Evolutionary conservation across 2,113 vertebrate species (phyloP).

Genomic region (Buteo buteo): DNA sequence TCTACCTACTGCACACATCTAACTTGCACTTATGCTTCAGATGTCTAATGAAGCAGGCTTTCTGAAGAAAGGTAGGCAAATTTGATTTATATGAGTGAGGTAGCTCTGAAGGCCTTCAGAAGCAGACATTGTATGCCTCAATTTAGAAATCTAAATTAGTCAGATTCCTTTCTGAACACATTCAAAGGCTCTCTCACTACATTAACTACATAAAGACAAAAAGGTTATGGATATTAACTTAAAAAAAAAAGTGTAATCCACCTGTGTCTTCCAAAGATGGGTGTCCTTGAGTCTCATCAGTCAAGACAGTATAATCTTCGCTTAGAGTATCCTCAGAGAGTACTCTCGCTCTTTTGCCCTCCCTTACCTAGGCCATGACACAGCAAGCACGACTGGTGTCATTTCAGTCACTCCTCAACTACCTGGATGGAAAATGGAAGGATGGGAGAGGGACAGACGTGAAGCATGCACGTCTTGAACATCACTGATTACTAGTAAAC

Average conservation of each 20-base stretch:
- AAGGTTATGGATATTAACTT: neutral
- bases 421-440: neutral
- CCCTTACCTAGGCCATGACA: neutral
- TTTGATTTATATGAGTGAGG: constrained; percentile 18
- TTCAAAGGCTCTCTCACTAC: constrained; percentile 22
- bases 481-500: neutral
- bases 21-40: neutral
- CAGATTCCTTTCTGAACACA: constrained; percentile 32
- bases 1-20: constrained; percentile 5
- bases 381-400: neutral
- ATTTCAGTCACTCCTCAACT: neutral
- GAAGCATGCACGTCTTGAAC: rapidly evolving
- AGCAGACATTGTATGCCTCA: constrained; percentile 11
- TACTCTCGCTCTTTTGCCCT: neutral
- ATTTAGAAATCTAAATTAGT: constrained; percentile 41
- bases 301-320: neutral
- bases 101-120: constrained; percentile 18
- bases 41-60: constrained; percentile 27
- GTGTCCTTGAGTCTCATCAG: neutral
- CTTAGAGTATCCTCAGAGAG: neutral
- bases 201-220: constrained; percentile 18
- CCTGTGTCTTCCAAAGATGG: neutral
- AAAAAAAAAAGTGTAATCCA: neutral
- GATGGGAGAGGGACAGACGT: neutral
- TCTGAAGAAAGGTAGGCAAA: constrained; percentile 61